These are phyloP conservation scores for Romanomermis culicivorax DNA, from an alignment of 2,888 invertebrate species.

Conservation along the genomic window DNA sequence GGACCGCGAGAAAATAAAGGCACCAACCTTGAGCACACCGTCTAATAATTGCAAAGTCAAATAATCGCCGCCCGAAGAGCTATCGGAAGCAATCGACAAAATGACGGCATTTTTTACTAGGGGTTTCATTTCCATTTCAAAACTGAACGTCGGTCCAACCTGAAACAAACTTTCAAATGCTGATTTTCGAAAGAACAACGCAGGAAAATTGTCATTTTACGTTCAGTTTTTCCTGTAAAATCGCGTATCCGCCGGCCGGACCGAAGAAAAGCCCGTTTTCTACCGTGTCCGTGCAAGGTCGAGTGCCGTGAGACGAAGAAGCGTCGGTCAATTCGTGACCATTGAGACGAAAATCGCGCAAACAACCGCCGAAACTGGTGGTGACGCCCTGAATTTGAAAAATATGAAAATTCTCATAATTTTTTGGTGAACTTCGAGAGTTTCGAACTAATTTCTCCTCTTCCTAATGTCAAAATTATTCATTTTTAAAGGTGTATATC, in stretches of 20 bases:
- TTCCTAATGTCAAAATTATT: no score
- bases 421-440: not conserved
- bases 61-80: conserved; percentile 39
- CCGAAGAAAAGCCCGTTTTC: conserved; percentile 33
- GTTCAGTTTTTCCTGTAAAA: conserved; percentile 18
- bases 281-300: conserved; percentile 25
- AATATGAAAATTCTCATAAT: not conserved
- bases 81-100: conserved; percentile 20
- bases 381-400: conserved; percentile 18
- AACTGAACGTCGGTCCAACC: conserved; percentile 19
- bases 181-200: not conserved
- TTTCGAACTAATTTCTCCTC: not conserved
- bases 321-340: conserved; percentile 20
- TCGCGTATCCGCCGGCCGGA: conserved; percentile 30
- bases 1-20: no score
- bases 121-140: conserved; percentile 24
- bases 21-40: conserved; percentile 46
- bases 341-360: conserved; percentile 29
- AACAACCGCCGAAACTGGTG: conserved; percentile 30
- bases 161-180: no score
- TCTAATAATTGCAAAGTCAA: conserved; percentile 65
- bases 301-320: conserved; percentile 13
- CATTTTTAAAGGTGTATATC: no score
- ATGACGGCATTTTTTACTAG: conserved; percentile 21
- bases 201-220: conserved; percentile 8